phyloP scores from a whole-genome alignment of 2,113 vertebrate species.

The Uropsilus gracilis region DNA sequence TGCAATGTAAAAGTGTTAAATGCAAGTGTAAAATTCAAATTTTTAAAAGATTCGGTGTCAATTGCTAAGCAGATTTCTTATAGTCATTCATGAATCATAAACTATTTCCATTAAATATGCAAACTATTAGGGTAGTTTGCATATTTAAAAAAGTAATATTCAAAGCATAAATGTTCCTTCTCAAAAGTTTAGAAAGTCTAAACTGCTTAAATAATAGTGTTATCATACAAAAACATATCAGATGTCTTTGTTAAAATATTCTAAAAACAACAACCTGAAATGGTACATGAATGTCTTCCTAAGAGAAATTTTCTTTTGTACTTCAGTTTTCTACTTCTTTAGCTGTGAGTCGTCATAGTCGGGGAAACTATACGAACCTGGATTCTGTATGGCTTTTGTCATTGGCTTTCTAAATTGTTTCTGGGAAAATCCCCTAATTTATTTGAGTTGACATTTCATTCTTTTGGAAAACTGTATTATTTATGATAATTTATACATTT shows the following conservation, averaged over 20 bases:
- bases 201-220: not conserved
- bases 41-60: not conserved
- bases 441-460: not conserved
- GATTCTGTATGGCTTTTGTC: not conserved
- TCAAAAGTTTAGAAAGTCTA: not conserved
- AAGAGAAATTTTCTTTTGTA: not conserved
- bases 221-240: not conserved
- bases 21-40: not conserved
- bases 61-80: not conserved
- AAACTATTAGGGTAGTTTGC: not conserved
- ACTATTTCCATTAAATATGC: not conserved
- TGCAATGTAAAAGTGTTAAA: not conserved
- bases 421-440: not conserved
- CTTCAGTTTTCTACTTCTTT: not conserved
- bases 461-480: not conserved
- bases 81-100: not conserved
- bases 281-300: not conserved
- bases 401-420: not conserved
- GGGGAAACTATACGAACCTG: not conserved
- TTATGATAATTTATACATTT: not conserved
- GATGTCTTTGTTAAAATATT: not conserved
- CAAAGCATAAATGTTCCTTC: not conserved
- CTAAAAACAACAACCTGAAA: not conserved
- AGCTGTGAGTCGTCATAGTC: not conserved
- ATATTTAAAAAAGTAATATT: not conserved